Conservation (phyloP, 2,113 vertebrate species). For the Lepisosteus oculatus region DNA sequence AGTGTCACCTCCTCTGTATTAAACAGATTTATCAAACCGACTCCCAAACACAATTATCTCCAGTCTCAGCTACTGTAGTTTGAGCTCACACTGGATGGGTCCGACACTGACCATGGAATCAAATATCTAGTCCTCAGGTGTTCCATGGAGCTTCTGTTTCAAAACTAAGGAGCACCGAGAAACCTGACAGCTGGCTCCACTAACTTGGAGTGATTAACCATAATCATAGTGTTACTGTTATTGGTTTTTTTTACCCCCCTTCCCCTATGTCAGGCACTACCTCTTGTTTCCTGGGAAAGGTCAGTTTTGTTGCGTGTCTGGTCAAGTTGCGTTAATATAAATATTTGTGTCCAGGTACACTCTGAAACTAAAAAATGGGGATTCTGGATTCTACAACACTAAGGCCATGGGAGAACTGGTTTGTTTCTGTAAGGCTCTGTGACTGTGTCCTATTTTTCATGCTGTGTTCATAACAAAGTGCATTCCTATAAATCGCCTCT, state of each 20-base stretch:
- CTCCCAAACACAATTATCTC: neutral
- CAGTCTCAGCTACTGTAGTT: neutral
- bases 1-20: neutral
- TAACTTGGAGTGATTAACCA: conserved; percentile 27
- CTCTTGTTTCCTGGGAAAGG: neutral
- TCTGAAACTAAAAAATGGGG: neutral
- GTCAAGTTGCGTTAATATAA: too few species aligned
- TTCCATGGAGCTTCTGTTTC: conserved; percentile 27
- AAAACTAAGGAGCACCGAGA: conserved; percentile 42
- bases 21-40: neutral
- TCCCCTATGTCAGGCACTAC: neutral
- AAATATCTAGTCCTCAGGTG: conserved; percentile 42
- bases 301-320: neutral
- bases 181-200: conserved; percentile 41
- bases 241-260: conserved; percentile 37
- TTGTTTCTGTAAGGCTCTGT: too few species aligned
- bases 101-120: conserved; percentile 23
- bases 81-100: neutral
- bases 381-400: neutral
- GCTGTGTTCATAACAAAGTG: too few species aligned
- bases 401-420: too few species aligned
- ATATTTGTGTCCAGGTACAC: too few species aligned
- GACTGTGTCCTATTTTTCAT: too few species aligned
- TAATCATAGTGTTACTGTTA: conserved; percentile 38
- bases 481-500: too few species aligned